Percentiles rank a stretch among this genome's conserved stretches.
These are phyloP conservation scores for Shinisaurus crocodilurus DNA, from an alignment of 2,113 vertebrate genomes.

Conservation along the genomic window DNA sequence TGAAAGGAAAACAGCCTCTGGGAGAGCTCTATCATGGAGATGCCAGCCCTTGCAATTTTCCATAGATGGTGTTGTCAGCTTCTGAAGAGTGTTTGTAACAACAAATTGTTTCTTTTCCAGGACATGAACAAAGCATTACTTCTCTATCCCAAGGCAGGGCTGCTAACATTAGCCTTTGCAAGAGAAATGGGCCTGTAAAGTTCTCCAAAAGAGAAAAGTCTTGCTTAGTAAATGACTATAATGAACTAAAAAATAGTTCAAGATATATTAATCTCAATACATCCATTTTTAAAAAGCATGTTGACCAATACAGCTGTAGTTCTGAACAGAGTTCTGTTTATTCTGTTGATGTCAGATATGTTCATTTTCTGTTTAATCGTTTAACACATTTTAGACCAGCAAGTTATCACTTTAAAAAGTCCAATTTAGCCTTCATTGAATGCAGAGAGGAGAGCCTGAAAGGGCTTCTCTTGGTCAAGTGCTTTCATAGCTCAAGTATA, in stretches of 20 bases:
- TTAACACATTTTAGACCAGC: background rate
- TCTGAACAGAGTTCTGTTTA: background rate
- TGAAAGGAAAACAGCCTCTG: conserved; percentile 64
- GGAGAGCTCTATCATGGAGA: conserved; percentile 63
- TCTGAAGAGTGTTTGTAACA: conserved; percentile 52
- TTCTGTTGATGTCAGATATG: background rate
- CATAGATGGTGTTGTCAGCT: conserved; percentile 52
- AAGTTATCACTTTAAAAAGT: background rate
- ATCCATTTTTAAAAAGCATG: background rate
- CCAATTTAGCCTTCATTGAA: background rate
- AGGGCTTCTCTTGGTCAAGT: background rate
- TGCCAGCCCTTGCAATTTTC: conserved; percentile 62
- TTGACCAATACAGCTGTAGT: too few relatives aligned
- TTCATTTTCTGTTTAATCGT: background rate
- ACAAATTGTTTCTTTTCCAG: conserved; percentile 57
- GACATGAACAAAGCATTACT: conserved; percentile 24
- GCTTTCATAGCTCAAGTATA: background rate
- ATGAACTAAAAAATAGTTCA: background rate
- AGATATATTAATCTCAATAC: background rate
- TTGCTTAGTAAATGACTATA: background rate
- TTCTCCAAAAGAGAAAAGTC: conserved; percentile 7
- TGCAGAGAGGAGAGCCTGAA: background rate
- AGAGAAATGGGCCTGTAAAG: conserved; percentile 26
- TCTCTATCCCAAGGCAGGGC: conserved; percentile 29
- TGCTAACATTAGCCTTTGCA: conserved; percentile 38